Evolutionary conservation across 1,140 invertebrate genomes (phyloP).

Genomic region (Trissolcus basalis): DNA sequence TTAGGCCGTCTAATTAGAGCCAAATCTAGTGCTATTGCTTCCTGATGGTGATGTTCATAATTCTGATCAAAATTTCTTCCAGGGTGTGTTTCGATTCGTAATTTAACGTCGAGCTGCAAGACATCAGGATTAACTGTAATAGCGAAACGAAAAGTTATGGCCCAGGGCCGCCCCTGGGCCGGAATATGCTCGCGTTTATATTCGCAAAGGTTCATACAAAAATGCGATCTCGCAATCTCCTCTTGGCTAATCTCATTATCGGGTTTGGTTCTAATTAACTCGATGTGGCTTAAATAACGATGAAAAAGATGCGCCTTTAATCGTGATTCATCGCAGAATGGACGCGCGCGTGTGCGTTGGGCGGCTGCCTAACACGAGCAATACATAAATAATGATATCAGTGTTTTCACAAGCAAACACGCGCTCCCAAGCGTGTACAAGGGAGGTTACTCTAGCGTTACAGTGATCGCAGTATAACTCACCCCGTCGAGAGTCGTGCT

Average conservation of each 20-base stretch:
- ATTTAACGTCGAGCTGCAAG: too few relatives aligned
- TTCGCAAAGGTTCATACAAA: conserved; percentile 16
- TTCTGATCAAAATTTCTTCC: too few relatives aligned
- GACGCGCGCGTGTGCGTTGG: conserved; percentile 30
- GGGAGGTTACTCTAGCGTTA: conserved; percentile 69
- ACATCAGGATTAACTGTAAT: too few relatives aligned
- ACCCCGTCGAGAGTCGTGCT: conserved; percentile 69
- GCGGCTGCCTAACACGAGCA: conserved; percentile 58
- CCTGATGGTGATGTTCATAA: too few relatives aligned
- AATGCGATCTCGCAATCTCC: conserved; percentile 41
- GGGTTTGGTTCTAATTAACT: conserved; percentile 49
- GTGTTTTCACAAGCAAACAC: conserved; percentile 72
- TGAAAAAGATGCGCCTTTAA: conserved; percentile 53
- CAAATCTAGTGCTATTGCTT: too few relatives aligned
- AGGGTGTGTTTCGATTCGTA: too few relatives aligned
- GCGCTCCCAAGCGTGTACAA: conserved; percentile 66
- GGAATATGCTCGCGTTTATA: conserved; percentile 3
- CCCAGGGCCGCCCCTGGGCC: not conserved
- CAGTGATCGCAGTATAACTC: conserved; percentile 68
- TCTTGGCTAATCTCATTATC: conserved; percentile 49
- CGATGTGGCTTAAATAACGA: conserved; percentile 46
- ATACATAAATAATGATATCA: conserved; percentile 75
- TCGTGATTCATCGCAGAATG: conserved; percentile 39
- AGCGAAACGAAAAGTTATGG: not conserved
- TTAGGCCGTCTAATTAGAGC: too few relatives aligned